Percentiles rank a stretch among this genome's conserved stretches.
Conservation (phyloP, 1,140 invertebrate genomes). For the Euwallacea fornicatus region DNA sequence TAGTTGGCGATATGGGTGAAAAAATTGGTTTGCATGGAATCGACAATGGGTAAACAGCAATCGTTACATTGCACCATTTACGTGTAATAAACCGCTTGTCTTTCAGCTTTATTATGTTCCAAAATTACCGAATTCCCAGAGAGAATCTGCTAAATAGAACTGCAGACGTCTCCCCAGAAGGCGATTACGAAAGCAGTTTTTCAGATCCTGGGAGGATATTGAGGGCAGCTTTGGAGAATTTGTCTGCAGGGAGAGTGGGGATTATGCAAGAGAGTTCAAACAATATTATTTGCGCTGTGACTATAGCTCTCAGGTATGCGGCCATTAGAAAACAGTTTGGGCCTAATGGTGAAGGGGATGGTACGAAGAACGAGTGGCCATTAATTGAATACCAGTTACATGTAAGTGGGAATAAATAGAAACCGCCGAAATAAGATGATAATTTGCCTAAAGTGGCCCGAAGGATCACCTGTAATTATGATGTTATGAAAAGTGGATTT, state of each 20-base stretch:
- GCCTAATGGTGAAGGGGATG: conserved; percentile 59
- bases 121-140: conserved; percentile 83
- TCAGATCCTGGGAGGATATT: conserved; percentile 77
- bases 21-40: conserved; percentile 87
- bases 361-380: conserved; percentile 64
- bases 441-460: too few relatives aligned
- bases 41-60: conserved; percentile 77
- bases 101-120: conserved; percentile 81
- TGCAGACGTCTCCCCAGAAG: conserved; percentile 83
- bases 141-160: conserved; percentile 85
- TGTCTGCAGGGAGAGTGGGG: conserved; percentile 80
- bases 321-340: conserved; percentile 89
- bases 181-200: conserved; percentile 78
- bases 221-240: conserved; percentile 79
- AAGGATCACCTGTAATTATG: too few relatives aligned
- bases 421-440: background rate
- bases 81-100: background rate
- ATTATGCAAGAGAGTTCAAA: conserved; percentile 75
- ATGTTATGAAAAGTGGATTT: background rate
- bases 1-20: conserved; percentile 82
- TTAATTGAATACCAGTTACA: conserved; percentile 92
- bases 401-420: conserved; percentile 54
- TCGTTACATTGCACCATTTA: conserved; percentile 1
- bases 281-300: conserved; percentile 72
- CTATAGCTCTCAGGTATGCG: conserved; percentile 89